Percentiles rank a stretch among this genome's conserved stretches.
These are phyloP conservation scores for Saccopteryx bilineata DNA, from an alignment of 2,113 vertebrate genomes.

Conservation along the genomic window DNA sequence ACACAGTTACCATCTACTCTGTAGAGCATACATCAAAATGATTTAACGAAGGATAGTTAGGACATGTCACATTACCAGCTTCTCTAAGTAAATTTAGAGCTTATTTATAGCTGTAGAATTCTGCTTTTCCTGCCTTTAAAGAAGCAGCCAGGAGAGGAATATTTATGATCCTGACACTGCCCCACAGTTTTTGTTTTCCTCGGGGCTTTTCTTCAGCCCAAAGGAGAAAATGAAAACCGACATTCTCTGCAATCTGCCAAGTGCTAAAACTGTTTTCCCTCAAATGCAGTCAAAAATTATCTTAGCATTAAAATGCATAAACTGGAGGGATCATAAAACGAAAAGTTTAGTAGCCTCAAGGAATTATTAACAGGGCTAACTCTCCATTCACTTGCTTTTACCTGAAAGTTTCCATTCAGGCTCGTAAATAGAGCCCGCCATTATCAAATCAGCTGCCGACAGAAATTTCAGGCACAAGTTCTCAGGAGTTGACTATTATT, in stretches of 20 bases:
- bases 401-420: background rate
- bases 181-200: slow-evolving; percentile 81
- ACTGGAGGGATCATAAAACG: slow-evolving; percentile 4
- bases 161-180: slow-evolving; percentile 79
- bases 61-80: slow-evolving; percentile 49
- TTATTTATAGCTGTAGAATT: slow-evolving; percentile 81
- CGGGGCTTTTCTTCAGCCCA: slow-evolving; percentile 75
- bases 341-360: background rate
- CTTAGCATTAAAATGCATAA: slow-evolving; percentile 56
- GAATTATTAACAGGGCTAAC: slow-evolving; percentile 10
- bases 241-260: slow-evolving; percentile 61
- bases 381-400: background rate
- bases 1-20: slow-evolving; percentile 34
- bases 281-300: slow-evolving; percentile 54
- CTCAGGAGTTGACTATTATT: background rate
- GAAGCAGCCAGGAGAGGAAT: slow-evolving; percentile 78
- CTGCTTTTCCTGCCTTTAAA: slow-evolving; percentile 56
- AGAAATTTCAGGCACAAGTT: background rate
- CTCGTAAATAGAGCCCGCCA: background rate
- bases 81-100: slow-evolving; percentile 56
- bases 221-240: slow-evolving; percentile 65
- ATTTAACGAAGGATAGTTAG: slow-evolving; percentile 56
- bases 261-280: slow-evolving; percentile 40
- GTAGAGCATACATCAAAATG: slow-evolving; percentile 64
- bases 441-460: background rate